phyloP scores from a whole-genome alignment of 2,797 vertebrate species.

The Malurus splendens region DNA sequence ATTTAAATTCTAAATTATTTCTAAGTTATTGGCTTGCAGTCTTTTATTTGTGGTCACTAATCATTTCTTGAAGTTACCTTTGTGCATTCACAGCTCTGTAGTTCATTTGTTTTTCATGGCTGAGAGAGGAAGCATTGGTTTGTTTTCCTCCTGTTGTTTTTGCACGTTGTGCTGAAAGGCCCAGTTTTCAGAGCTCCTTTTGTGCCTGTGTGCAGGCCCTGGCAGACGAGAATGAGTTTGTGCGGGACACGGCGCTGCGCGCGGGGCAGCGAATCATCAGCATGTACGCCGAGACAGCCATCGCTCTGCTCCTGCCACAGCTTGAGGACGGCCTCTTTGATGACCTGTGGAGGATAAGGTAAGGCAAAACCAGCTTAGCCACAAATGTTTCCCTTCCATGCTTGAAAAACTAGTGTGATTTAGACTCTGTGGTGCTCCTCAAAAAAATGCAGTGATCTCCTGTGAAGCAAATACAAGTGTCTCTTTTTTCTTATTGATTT shows the following conservation, averaged over 20 bases:
- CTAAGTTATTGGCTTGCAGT: neutral
- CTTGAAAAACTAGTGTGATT: neutral
- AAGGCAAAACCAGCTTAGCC: neutral
- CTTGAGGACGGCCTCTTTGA: slow-evolving; percentile 96
- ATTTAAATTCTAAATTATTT: neutral
- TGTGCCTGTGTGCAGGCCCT: slow-evolving; percentile 77
- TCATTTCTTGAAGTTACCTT: neutral
- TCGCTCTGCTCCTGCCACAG: slow-evolving; percentile 90
- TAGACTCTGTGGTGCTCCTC: neutral
- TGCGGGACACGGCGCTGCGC: slow-evolving; percentile 91
- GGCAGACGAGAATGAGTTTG: slow-evolving; percentile 97
- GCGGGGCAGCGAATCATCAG: slow-evolving; percentile 94
- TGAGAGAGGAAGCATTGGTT: neutral
- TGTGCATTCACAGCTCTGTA: neutral
- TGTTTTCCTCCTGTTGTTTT: neutral
- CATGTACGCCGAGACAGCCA: slow-evolving; percentile 97
- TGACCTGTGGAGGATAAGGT: slow-evolving; percentile 98
- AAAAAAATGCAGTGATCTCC: neutral
- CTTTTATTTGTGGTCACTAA: neutral
- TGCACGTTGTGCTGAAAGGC: neutral
- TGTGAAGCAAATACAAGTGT: neutral
- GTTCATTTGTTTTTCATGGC: neutral
- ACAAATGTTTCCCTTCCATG: neutral
- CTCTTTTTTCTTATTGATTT: neutral
- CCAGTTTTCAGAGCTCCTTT: neutral